Evolutionary conservation across 2,797 vertebrate genomes (phyloP).

Genomic region (Sardinella longiceps): DNA sequence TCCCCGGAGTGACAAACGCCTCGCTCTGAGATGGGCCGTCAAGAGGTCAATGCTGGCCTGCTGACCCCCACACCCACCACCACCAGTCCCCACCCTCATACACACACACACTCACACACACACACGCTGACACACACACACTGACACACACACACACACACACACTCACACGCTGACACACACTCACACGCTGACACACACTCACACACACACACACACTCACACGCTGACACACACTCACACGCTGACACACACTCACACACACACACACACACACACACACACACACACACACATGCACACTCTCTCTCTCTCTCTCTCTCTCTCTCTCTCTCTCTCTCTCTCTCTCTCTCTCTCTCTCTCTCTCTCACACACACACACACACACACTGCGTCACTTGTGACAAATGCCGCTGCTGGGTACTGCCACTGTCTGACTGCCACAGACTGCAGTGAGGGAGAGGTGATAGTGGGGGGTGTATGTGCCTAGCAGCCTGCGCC

Average conservation of each 20-base stretch:
- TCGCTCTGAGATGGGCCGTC: constrained; percentile 67
- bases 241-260: not conserved
- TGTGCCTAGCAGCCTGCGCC: not conserved
- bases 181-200: not conserved
- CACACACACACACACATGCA: not conserved
- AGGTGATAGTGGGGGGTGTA: not conserved
- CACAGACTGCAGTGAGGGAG: not conserved
- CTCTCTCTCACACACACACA: not conserved
- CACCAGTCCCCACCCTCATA: not conserved
- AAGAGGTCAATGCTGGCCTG: constrained; percentile 74
- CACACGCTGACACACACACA: not conserved
- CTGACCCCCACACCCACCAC: constrained; percentile 60
- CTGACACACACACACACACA: too few relatives aligned
- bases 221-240: too few relatives aligned
- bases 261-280: not conserved
- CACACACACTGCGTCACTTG: constrained; percentile 46
- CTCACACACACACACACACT: not conserved
- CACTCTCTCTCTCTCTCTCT: too few relatives aligned
- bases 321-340: constrained; percentile 53
- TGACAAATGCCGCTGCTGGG: constrained; percentile 69
- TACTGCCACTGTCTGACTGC: not conserved
- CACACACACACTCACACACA: not conserved
- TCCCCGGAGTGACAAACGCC: constrained; percentile 73
- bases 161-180: too few relatives aligned
- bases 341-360: not conserved